Percentiles rank a stretch among this genome's conserved stretches.
These are phyloP conservation scores for Stenoptilia bipunctidactyla DNA, from an alignment of 2,888 invertebrate species.

Conservation along the genomic window DNA sequence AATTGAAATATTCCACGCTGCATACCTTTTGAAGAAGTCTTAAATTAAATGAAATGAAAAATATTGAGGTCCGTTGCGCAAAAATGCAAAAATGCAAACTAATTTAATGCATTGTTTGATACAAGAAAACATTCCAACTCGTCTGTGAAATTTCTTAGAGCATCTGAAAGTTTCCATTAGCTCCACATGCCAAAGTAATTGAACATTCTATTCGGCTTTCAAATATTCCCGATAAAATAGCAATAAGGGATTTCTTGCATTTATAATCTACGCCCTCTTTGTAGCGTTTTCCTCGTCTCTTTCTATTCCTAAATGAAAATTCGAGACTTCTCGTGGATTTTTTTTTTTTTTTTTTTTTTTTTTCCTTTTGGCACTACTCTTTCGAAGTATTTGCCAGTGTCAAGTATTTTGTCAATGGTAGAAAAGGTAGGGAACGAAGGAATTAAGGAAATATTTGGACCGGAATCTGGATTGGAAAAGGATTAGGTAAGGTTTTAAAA, in stretches of 20 bases:
- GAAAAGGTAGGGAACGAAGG: too few relatives aligned
- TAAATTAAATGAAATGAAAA: too few relatives aligned
- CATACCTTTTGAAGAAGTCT: neutral
- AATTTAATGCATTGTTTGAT: conserved; percentile 24
- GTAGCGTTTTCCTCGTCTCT: conserved; percentile 20
- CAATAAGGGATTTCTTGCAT: conserved; percentile 30
- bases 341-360: too few relatives aligned
- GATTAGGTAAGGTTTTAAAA: too few relatives aligned
- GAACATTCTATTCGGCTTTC: conserved; percentile 40
- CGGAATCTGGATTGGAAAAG: too few relatives aligned
- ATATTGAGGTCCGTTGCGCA: neutral
- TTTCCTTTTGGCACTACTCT: too few relatives aligned
- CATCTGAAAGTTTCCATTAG: conserved; percentile 21
- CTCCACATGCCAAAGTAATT: conserved; percentile 41
- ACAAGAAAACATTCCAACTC: conserved; percentile 32
- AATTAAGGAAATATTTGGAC: too few relatives aligned
- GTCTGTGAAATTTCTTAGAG: conserved; percentile 28
- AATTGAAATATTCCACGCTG: too few relatives aligned
- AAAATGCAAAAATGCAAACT: conserved; percentile 18
- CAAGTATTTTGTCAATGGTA: too few relatives aligned
- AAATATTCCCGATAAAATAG: conserved; percentile 38
- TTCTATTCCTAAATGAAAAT: conserved; percentile 31
- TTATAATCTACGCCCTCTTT: conserved; percentile 32
- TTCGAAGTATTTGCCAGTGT: too few relatives aligned
- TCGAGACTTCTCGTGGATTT: conserved; percentile 41